phyloP scores from a whole-genome alignment of 2,113 vertebrate genomes.

The Struthio camelus region DNA sequence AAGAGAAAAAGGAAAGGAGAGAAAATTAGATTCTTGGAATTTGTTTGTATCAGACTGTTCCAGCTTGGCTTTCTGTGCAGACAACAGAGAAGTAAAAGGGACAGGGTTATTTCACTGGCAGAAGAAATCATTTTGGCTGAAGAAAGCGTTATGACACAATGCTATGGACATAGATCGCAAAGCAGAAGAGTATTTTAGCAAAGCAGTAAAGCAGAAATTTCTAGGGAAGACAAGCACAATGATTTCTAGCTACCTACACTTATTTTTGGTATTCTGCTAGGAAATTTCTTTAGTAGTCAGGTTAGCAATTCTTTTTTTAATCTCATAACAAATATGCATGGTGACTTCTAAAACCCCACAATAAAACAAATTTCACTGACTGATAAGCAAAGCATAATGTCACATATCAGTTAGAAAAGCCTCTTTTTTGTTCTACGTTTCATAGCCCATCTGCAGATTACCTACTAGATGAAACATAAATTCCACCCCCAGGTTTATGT shows the following conservation, averaged over 20 bases:
- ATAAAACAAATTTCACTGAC: not conserved
- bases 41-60: not conserved
- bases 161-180: not conserved
- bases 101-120: not conserved
- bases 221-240: not conserved
- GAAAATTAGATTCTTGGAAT: not conserved
- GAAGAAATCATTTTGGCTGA: not conserved
- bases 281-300: not conserved
- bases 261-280: not conserved
- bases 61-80: not conserved
- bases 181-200: not conserved
- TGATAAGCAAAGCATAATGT: not conserved
- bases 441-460: not conserved
- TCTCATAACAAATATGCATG: not conserved
- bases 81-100: not conserved
- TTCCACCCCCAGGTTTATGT: not conserved
- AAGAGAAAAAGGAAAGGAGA: not conserved
- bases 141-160: not conserved
- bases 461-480: not conserved
- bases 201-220: not conserved
- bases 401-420: not conserved
- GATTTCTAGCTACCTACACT: not conserved
- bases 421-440: not conserved
- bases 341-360: not conserved
- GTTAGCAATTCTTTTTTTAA: not conserved